Conservation (phyloP, 2,888 invertebrate species). For the Formica aserva region DNA sequence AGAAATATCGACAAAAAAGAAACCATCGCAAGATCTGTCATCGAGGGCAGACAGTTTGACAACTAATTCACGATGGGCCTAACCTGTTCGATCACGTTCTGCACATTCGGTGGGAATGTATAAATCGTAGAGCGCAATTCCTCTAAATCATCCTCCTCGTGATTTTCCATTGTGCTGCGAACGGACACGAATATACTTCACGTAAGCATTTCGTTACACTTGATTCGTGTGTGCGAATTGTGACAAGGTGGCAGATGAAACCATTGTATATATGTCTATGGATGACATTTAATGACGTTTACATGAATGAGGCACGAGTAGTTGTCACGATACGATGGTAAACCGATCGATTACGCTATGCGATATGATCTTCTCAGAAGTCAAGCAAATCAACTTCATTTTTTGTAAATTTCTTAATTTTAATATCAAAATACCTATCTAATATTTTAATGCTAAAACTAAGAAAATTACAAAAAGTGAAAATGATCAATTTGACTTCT, state of each 20-base stretch:
- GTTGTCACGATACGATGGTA: neutral
- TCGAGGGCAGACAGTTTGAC: constrained; percentile 41
- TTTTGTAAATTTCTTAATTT: neutral
- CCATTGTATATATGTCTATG: neutral
- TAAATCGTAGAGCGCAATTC: constrained; percentile 87
- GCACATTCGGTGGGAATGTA: constrained; percentile 93
- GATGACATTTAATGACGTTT: neutral
- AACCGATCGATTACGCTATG: neutral
- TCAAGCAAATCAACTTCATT: neutral
- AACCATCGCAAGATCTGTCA: neutral
- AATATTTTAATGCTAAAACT: neutral
- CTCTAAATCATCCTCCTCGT: constrained; percentile 85
- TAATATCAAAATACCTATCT: neutral
- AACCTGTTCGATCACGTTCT: constrained; percentile 95
- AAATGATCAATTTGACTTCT: too few species aligned
- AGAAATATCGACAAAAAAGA: neutral
- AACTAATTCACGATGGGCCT: constrained; percentile 27
- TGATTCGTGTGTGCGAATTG: neutral
- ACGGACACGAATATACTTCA: neutral
- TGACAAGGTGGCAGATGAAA: constrained; percentile 23
- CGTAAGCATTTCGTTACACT: neutral
- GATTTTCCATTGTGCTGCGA: constrained; percentile 76
- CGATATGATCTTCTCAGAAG: neutral
- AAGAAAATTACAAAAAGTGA: too few species aligned
- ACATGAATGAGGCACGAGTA: neutral